Evolutionary conservation across 2,797 vertebrate species (phyloP), one percentile per base, ranked within the genome.

Genomic region (Sebastes diploproa): DNA sequence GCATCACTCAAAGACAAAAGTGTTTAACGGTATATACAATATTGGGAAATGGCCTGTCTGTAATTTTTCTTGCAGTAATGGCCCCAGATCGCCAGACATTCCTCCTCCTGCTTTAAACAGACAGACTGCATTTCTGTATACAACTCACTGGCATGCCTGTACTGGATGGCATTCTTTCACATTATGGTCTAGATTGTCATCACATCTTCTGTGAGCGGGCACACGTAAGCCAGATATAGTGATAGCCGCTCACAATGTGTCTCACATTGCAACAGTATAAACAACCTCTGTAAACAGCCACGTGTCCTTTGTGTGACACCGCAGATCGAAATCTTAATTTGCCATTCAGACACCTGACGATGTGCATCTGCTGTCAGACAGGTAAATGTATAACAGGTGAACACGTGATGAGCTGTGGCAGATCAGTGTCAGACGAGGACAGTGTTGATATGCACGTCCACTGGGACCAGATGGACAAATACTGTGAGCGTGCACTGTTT

Each of bases 251-350:
- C 23, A 50, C 22, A 56, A 56, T 56, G 52, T 55, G n/a, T n/a
- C 10, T 55, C 52, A 22, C 55, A 13, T 30, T 75, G 83, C 52
- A 22, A 29, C 70, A 72, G 34, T 50, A 29, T 93, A 92, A 90
- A 92, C 88, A 86, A 22, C 64, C 56, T 93, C 84, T 91, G 88
- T 94, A 94, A 95, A 95, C 91, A 83, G 86, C 76, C 50, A 5
- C 73, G 52, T 52, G 81, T 89, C 75, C 81, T 82, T 74, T 64
- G 78, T 30, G 78, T 11, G 29, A 63, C 46, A 4, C 58, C 2
- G 36, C 62, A 42, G 90, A 94, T 93, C 22, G 1, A 25, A 65
- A 95, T 95, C 94, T 94, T 94, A 88, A 94, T 94, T 92, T 80
- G 25, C 82, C 80, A 92, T 95, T 95, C 81, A 95, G 61, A 72